A percentile compares a stretch with the other conserved stretches of the same genome.
These are phyloP conservation scores for Antennarius maculatus DNA, from an alignment of 2,797 vertebrate genomes.

Conservation along the genomic window DNA sequence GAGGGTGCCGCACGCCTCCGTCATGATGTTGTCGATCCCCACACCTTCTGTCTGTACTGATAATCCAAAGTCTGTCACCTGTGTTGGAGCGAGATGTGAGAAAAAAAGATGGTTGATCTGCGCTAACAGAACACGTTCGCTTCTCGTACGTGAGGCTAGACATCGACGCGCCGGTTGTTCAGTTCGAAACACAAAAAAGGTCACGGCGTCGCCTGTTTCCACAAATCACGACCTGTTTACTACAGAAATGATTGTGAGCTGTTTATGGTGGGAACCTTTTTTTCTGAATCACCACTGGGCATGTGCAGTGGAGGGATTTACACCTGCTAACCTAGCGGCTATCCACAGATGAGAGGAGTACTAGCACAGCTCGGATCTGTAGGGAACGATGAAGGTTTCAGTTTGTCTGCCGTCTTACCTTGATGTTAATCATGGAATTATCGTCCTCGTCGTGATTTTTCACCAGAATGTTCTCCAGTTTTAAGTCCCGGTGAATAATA, in stretches of 20 bases:
- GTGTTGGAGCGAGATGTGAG: slow-evolving; percentile 38
- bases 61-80: slow-evolving; percentile 92
- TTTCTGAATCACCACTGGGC: no score
- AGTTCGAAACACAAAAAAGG: no score
- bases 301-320: no score
- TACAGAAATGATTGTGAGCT: no score
- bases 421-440: slow-evolving; percentile 86
- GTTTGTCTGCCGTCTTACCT: slow-evolving; percentile 79
- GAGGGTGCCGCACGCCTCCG: slow-evolving; percentile 88
- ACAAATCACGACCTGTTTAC: no score
- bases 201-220: no score
- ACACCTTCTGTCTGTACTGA: slow-evolving; percentile 85
- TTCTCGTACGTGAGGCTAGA: no score
- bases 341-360: no score
- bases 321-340: no score
- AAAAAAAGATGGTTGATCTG: slow-evolving; percentile 38
- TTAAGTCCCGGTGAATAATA: slow-evolving; percentile 88
- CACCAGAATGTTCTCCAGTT: slow-evolving; percentile 93
- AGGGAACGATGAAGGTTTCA: slow-evolving; percentile 27
- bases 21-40: slow-evolving; percentile 85
- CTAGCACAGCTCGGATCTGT: not conserved
- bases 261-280: no score
- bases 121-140: slow-evolving; percentile 10
- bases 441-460: slow-evolving; percentile 82
- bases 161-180: no score